A percentile compares a stretch with the other conserved stretches of the same genome.
Conservation (phyloP, 2,888 invertebrate genomes). For the Nymphalis polychloros region DNA sequence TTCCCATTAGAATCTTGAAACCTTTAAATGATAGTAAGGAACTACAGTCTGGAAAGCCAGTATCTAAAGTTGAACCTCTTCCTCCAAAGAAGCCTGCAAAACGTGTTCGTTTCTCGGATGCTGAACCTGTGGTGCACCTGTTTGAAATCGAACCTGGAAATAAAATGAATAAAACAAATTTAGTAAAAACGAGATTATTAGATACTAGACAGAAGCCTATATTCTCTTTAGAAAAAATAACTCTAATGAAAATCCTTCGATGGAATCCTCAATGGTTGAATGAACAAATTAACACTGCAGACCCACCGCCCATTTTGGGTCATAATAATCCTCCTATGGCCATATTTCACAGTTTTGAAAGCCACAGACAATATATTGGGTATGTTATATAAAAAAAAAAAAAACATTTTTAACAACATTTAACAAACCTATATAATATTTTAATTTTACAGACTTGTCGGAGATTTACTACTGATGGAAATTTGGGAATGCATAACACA, state of each 20-base stretch:
- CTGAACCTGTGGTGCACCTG: conserved; percentile 49
- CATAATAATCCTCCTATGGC: conserved; percentile 72
- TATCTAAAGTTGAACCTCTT: conserved; percentile 61
- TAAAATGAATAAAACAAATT: conserved; percentile 64
- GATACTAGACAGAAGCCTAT: conserved; percentile 57
- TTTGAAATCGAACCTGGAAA: conserved; percentile 72
- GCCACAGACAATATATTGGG: conserved; percentile 83
- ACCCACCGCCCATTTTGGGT: conserved; percentile 80
- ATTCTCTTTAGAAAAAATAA: conserved; percentile 69
- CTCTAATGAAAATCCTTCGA: conserved; percentile 79
- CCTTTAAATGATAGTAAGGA: conserved; percentile 48
- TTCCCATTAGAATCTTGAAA: conserved; percentile 58
- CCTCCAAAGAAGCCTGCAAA: conserved; percentile 57
- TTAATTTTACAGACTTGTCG: conserved; percentile 65
- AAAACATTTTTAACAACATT: background rate
- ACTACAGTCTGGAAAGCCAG: conserved; percentile 53
- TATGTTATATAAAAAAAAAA: conserved; percentile 45
- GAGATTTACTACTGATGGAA: conserved; percentile 83
- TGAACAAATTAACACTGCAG: conserved; percentile 73
- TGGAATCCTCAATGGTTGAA: conserved; percentile 87
- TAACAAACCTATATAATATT: background rate
- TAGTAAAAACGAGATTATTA: conserved; percentile 55
- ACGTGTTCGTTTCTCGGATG: conserved; percentile 61
- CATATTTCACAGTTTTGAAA: conserved; percentile 79
- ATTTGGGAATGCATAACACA: conserved; percentile 81